Conservation (phyloP, 1,140 invertebrate species). For the Lysiphlebus fabarum region DNA sequence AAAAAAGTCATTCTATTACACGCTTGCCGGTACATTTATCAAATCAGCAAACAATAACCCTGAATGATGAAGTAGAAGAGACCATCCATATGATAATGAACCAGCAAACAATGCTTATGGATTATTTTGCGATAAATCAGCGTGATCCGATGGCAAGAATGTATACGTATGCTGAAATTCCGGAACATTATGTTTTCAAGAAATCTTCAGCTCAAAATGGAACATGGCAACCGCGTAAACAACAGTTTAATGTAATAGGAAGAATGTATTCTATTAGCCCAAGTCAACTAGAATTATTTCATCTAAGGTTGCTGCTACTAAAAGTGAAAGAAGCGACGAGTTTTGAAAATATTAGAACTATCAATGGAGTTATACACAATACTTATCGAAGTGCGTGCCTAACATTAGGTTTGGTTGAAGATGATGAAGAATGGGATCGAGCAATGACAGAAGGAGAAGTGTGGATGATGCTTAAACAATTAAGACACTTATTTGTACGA, state of each 20-base stretch:
- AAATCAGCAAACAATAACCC: background rate
- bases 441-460: conserved; percentile 21
- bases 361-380: conserved; percentile 9
- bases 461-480: conserved; percentile 21
- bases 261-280: conserved; percentile 21
- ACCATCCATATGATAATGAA: background rate
- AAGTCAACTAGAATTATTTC: conserved; percentile 22
- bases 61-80: conserved; percentile 2
- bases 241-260: conserved; percentile 15
- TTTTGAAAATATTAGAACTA: conserved; percentile 16
- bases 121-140: conserved; percentile 10
- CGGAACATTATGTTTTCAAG: conserved; percentile 14
- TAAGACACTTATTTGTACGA: conserved; percentile 17
- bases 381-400: conserved; percentile 34
- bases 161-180: conserved; percentile 9
- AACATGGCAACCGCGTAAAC: conserved; percentile 10
- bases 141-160: conserved; percentile 9
- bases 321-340: conserved; percentile 19
- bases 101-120: conserved; percentile 6
- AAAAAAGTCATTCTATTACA: conserved; percentile 13
- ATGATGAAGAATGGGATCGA: conserved; percentile 22
- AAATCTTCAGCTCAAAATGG: background rate
- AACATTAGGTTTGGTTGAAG: conserved; percentile 15
- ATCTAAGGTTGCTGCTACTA: conserved; percentile 17
- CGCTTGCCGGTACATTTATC: conserved; percentile 8